Evolutionary conservation across 2,797 vertebrate genomes (phyloP), one percentile per base, ranked within the genome.

Genomic region (Chelon auratus): DNA sequence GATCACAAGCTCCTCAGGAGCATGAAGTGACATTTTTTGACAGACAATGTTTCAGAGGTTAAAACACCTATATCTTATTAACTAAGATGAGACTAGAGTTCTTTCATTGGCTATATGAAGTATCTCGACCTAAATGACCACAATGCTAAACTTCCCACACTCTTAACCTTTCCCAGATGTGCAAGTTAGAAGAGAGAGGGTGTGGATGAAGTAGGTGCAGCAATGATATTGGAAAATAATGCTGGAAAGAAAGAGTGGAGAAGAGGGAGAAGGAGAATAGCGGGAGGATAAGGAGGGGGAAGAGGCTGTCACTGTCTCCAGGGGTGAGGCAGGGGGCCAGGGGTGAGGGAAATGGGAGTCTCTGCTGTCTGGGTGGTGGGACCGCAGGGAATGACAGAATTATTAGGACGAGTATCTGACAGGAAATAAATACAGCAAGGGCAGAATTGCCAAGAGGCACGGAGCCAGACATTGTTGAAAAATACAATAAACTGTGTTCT

Each of bases 161-260:
- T 56, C 42, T 26, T 91, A 92, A 93, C 75, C 72, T 72, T 73
- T 88, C 77, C 88, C 91, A 95, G 90, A 94, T 92, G 91, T 91
- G 75, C 1, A 15, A 75, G 69, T 75, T 79, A 74, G 64, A 45
- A 26, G 63, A 75, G 61, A 68, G 56, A 75, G 87, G 88, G 83
- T 83, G 87, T 85, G 86, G 71, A 82, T 1, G 7, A 71, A 72
- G 59, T 75, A 81, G 80, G 87, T 66, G 78, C 69, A 78, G 81
- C 78, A 70, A 4, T 2, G 15, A 72, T 40, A 85, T 70, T 63
- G 66, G 72, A 76, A 81, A 85, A 68, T 6, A 43, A 59, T 12
- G 47, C 22, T 68, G 68, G 59, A 50, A 60, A 62, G 60, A 72
- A 60, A 57, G 51, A 78, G 66, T 24, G 42, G 66, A 75, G 62